Percentiles rank a stretch among this genome's conserved stretches.
Conservation (phyloP, 2,797 vertebrate species). For the Poecile montanus region DNA sequence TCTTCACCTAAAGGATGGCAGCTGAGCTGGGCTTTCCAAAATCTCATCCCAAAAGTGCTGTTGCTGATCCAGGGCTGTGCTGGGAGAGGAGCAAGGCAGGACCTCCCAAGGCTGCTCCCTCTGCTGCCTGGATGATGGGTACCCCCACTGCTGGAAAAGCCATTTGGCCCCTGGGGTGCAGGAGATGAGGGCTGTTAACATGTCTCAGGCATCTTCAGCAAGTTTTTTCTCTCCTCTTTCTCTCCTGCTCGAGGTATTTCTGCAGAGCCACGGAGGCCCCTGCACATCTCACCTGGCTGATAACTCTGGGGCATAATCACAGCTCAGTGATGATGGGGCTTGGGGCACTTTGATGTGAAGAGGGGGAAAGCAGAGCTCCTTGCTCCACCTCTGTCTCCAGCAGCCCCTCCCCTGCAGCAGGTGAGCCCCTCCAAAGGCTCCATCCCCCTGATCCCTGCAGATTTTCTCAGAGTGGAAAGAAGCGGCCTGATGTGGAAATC, state of each 20-base stretch:
- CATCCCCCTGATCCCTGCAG: neutral
- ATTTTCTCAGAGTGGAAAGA: neutral
- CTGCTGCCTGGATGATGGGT: neutral
- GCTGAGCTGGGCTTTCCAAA: neutral
- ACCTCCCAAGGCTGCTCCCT: accelerated
- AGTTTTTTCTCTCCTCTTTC: neutral
- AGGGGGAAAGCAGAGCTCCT: neutral
- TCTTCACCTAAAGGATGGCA: neutral
- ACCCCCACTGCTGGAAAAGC: neutral
- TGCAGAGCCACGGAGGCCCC: neutral
- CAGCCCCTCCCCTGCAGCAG: neutral
- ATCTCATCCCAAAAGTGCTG: accelerated
- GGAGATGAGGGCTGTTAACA: neutral
- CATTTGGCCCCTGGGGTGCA: neutral
- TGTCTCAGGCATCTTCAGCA: neutral
- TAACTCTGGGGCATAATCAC: neutral
- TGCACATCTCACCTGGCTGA: neutral
- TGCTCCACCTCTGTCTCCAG: neutral
- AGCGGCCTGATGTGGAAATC: neutral
- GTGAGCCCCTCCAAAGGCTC: neutral
- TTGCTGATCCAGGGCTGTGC: accelerated
- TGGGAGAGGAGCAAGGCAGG: neutral
- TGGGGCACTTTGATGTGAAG: neutral
- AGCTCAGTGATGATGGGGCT: neutral
- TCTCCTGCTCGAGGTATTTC: neutral